These are phyloP conservation scores for Pygathrix nemaeus DNA, from an alignment of 2,113 vertebrate genomes.

Conservation along the genomic window DNA sequence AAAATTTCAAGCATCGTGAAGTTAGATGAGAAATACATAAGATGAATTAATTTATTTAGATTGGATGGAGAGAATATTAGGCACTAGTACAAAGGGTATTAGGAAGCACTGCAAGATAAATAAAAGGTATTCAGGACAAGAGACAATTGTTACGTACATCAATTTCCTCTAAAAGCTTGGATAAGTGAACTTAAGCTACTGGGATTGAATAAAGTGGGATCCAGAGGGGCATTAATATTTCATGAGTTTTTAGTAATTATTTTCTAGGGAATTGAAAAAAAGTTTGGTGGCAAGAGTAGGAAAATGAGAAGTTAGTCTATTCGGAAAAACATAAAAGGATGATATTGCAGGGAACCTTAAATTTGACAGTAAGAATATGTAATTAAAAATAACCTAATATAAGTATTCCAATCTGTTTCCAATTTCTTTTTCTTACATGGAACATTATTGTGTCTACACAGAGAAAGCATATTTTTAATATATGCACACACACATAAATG, in stretches of 20 bases:
- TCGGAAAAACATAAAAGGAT: background rate
- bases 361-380: conserved; percentile 1
- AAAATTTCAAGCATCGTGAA: conserved; percentile 24
- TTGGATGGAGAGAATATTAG: background rate
- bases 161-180: conserved; percentile 58
- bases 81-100: background rate
- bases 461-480: background rate
- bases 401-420: background rate
- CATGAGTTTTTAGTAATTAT: conserved; percentile 49
- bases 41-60: conserved; percentile 12
- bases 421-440: background rate
- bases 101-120: conserved; percentile 26
- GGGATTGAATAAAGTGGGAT: conserved; percentile 28
- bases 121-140: conserved; percentile 3
- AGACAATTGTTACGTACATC: conserved; percentile 36
- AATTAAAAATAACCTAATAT: background rate
- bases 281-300: background rate
- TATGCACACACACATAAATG: background rate
- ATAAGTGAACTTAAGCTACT: conserved; percentile 28
- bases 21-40: conserved; percentile 50
- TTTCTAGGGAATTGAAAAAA: conserved; percentile 33
- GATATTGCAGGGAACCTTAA: background rate
- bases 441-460: background rate
- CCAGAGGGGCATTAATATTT: conserved; percentile 51
- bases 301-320: conserved; percentile 44